Conservation (phyloP, 2,888 invertebrate species). For the Meganola albula region DNA sequence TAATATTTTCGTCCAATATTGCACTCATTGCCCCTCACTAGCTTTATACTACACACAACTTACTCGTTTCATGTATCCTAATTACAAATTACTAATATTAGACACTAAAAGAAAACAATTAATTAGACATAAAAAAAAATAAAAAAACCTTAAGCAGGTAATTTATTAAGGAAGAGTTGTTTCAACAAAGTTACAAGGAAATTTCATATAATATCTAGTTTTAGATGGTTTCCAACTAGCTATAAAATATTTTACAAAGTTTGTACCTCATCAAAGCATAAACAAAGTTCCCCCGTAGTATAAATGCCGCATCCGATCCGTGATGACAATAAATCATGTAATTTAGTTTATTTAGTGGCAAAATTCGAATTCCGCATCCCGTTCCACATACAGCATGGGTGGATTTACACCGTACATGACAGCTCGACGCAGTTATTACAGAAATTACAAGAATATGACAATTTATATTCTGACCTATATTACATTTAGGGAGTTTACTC, state of each 20-base stretch:
- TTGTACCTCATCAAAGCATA: too few species aligned
- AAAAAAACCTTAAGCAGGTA: too few species aligned
- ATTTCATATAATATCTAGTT: too few species aligned
- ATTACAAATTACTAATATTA: too few species aligned
- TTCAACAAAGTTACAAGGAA: too few species aligned
- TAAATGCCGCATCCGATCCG: slow-evolving; percentile 37
- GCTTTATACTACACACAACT: slow-evolving; percentile 30
- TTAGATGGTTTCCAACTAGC: too few species aligned
- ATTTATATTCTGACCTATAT: slow-evolving; percentile 57
- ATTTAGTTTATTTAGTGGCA: slow-evolving; percentile 73
- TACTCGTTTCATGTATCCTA: too few species aligned
- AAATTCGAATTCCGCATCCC: slow-evolving; percentile 50
- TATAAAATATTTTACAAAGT: too few species aligned
- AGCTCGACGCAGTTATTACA: slow-evolving; percentile 61
- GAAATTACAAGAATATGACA: slow-evolving; percentile 57
- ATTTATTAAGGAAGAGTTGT: too few species aligned
- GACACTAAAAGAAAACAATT: too few species aligned
- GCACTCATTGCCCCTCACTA: slow-evolving; percentile 48
- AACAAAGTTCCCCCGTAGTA: slow-evolving; percentile 27
- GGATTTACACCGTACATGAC: slow-evolving; percentile 61
- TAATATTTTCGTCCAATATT: slow-evolving; percentile 70
- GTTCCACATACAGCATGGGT: slow-evolving; percentile 40
- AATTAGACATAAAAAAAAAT: too few species aligned
- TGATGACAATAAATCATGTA: slow-evolving; percentile 73
- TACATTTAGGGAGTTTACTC: slow-evolving; percentile 47